phyloP scores from a whole-genome alignment of 2,113 vertebrate genomes.

The Sula dactylatra region DNA sequence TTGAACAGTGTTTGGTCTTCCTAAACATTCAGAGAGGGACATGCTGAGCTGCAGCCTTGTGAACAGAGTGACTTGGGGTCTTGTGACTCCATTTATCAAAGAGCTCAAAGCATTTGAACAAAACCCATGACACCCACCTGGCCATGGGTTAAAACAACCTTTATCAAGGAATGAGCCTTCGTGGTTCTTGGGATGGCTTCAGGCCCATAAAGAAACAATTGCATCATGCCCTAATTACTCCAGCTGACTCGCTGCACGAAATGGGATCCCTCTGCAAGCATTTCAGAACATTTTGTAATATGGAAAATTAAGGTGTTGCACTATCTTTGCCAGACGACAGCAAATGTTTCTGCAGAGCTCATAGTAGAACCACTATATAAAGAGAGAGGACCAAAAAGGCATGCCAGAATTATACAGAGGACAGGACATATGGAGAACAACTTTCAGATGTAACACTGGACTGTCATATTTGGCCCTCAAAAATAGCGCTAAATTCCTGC shows the following conservation, averaged over 20 bases:
- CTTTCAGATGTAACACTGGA: background rate
- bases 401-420: background rate
- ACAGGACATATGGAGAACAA: background rate
- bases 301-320: constrained; percentile 30
- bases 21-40: background rate
- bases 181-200: background rate
- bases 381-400: background rate
- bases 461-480: background rate
- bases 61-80: background rate
- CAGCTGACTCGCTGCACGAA: background rate
- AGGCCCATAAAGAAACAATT: constrained; percentile 28
- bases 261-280: background rate
- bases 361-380: background rate
- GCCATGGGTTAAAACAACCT: constrained; percentile 2
- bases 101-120: background rate
- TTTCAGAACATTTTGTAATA: constrained; percentile 11
- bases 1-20: background rate
- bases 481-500: background rate
- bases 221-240: background rate
- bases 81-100: background rate
- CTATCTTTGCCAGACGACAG: background rate
- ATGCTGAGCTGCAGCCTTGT: background rate
- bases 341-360: background rate
- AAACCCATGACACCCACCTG: background rate
- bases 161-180: background rate